phyloP scores from a whole-genome alignment of 2,888 invertebrate genomes.

The Caenorhabditis sp. region DNA sequence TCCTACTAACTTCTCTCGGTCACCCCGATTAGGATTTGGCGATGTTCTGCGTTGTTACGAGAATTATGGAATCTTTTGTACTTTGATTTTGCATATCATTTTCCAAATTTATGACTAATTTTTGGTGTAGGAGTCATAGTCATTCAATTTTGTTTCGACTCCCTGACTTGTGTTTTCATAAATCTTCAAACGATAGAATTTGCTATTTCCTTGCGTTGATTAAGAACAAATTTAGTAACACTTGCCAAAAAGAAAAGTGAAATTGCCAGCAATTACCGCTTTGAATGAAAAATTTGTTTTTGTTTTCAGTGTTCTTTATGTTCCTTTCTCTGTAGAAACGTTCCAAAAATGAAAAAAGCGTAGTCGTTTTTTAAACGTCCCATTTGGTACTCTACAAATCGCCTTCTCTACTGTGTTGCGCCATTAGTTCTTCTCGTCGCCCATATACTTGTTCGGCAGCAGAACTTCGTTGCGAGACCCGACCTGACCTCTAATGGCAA shows the following conservation, averaged over 20 bases:
- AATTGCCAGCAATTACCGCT: conserved; percentile 11
- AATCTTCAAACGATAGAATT: background rate
- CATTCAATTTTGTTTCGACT: background rate
- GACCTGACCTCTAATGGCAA: conserved; percentile 19
- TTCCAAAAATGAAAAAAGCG: too few species aligned
- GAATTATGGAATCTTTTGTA: conserved; percentile 20
- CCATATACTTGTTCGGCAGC: background rate
- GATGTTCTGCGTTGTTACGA: conserved; percentile 1
- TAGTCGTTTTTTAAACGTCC: too few species aligned
- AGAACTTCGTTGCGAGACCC: conserved; percentile 39
- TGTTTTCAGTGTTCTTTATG: background rate
- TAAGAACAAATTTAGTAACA: background rate
- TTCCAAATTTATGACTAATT: conserved; percentile 5
- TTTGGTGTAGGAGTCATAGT: conserved; percentile 3
- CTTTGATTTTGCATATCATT: conserved; percentile 8
- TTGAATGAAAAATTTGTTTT: too few species aligned
- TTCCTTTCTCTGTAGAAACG: too few species aligned
- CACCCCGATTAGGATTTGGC: conserved; percentile 8
- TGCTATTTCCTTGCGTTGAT: background rate
- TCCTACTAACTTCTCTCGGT: background rate
- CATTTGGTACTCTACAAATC: too few species aligned
- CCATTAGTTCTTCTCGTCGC: background rate
- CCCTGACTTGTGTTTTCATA: too few species aligned
- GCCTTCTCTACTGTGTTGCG: too few species aligned
- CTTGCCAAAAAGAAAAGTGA: too few species aligned